Conservation (phyloP, 2,797 vertebrate genomes). For the Pseudochaenichthys georgianus region DNA sequence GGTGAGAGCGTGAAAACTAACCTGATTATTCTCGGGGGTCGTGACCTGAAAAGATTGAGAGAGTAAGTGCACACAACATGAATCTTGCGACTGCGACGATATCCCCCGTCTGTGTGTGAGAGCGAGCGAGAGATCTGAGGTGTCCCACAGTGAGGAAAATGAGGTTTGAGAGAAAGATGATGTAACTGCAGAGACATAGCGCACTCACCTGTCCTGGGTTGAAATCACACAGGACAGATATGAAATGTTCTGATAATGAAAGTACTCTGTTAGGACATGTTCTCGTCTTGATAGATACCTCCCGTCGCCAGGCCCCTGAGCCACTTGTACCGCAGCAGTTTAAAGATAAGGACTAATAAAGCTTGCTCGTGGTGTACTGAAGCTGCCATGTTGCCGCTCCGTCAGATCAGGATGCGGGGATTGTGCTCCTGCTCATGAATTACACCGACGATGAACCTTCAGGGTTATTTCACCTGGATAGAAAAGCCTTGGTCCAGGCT, state of each 20-base stretch:
- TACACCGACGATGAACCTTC: constrained; percentile 15
- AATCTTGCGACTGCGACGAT: neutral
- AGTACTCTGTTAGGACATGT: constrained; percentile 34
- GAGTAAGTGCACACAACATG: too few relatives aligned
- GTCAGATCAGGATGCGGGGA: constrained; percentile 19
- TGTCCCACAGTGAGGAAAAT: constrained; percentile 41
- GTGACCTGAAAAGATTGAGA: too few relatives aligned
- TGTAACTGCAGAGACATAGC: constrained; percentile 67
- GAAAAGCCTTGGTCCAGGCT: constrained; percentile 8
- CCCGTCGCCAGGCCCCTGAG: constrained; percentile 23
- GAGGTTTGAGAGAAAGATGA: constrained; percentile 48
- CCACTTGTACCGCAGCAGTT: constrained; percentile 35
- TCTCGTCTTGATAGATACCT: constrained; percentile 24
- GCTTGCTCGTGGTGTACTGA: constrained; percentile 25
- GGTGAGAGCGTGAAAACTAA: too few relatives aligned
- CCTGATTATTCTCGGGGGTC: too few relatives aligned
- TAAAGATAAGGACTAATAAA: constrained; percentile 61
- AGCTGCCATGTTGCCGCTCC: constrained; percentile 33
- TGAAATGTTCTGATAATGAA: constrained; percentile 52
- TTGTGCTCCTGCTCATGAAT: constrained; percentile 19
- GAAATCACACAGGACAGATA: constrained; percentile 42
- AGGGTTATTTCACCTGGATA: constrained; percentile 31
- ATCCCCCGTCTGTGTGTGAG: constrained; percentile 19
- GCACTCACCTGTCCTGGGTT: constrained; percentile 52
- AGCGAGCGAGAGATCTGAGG: constrained; percentile 35